Evolutionary conservation across 2,113 vertebrate genomes (phyloP).

Genomic region (Thalassarche chlororhynchos): DNA sequence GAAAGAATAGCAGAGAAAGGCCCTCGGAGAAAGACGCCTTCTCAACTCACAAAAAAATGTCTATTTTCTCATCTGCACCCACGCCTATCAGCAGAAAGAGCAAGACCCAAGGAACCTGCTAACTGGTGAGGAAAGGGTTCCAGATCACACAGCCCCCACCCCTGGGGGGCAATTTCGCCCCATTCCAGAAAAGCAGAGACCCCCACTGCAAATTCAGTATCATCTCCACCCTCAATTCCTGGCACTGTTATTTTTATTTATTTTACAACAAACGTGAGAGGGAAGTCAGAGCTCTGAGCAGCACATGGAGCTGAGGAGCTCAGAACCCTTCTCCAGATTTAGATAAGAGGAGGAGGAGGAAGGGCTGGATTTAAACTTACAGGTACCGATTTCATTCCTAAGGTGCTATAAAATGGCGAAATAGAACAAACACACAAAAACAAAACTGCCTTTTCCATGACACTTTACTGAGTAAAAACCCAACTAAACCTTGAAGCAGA

Average conservation of each 20-base stretch:
- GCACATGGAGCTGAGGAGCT: not conserved
- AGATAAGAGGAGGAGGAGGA: not conserved
- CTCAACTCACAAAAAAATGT: not conserved
- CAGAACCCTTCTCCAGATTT: not conserved
- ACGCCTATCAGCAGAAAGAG: rapidly evolving
- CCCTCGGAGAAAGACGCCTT: not conserved
- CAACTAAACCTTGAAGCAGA: not conserved
- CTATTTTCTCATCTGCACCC: not conserved
- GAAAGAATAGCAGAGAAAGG: not conserved
- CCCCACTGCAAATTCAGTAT: not conserved
- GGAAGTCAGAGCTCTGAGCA: not conserved
- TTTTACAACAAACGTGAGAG: constrained; percentile 16
- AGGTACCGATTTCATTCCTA: not conserved
- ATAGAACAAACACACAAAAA: not conserved
- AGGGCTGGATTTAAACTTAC: not conserved
- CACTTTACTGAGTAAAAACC: not conserved
- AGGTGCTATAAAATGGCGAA: not conserved
- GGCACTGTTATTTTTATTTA: not conserved
- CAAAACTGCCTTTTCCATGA: not conserved
- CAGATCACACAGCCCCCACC: not conserved
- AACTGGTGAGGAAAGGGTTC: not conserved
- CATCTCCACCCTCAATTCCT: not conserved
- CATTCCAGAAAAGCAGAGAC: not conserved
- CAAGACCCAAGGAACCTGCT: not conserved
- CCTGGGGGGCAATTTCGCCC: not conserved